These are phyloP conservation scores for Megalops atlanticus DNA, from an alignment of 2,113 vertebrate genomes.

Conservation along the genomic window DNA sequence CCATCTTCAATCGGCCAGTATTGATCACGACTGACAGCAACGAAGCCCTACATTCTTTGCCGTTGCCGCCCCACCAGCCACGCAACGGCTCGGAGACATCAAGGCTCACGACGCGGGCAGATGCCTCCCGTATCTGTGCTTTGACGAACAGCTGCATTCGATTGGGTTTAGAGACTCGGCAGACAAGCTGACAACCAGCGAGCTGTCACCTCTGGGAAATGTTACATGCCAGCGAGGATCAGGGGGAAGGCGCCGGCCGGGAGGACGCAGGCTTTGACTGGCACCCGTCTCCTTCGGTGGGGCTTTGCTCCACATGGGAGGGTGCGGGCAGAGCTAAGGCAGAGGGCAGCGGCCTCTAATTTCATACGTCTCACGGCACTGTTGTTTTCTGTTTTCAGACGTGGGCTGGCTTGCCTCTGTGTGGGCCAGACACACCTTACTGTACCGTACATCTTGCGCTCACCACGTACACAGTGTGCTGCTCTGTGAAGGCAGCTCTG, in stretches of 20 bases:
- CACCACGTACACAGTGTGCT: no score
- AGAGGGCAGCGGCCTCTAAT: neutral
- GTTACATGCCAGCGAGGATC: neutral
- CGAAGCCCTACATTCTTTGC: no score
- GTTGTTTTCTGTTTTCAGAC: neutral
- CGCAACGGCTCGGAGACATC: neutral
- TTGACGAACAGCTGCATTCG: neutral
- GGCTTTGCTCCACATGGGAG: neutral
- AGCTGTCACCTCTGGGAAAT: neutral
- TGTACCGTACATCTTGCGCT: neutral
- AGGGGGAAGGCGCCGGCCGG: neutral
- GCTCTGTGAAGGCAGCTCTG: no score
- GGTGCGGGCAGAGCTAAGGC: neutral
- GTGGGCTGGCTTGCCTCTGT: neutral
- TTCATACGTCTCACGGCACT: neutral
- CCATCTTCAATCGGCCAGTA: constrained; percentile 16
- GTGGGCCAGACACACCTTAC: neutral
- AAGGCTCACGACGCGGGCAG: neutral
- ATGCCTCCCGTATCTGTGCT: neutral
- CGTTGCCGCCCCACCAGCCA: no score
- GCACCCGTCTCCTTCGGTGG: neutral
- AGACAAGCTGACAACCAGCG: neutral
- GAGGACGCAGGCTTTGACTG: neutral
- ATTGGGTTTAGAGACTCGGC: neutral
- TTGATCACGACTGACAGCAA: neutral